phyloP scores from a whole-genome alignment of 37 sponge, comb jelly and placozoan species.

The Beroe ovata region DNA sequence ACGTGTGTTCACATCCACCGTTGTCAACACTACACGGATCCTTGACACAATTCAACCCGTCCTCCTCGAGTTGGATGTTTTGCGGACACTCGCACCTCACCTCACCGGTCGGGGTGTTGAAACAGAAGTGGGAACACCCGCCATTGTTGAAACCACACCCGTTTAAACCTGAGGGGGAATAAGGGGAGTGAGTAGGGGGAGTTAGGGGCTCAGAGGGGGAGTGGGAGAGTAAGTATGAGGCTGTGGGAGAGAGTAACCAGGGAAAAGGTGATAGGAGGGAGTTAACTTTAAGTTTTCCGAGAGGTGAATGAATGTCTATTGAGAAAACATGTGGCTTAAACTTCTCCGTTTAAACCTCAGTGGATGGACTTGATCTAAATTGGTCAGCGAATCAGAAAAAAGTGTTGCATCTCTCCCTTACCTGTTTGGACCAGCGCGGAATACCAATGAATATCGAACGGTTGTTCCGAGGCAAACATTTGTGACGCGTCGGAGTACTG shows the following conservation, averaged over 20 bases:
- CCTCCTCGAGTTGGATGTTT: constrained; percentile 37
- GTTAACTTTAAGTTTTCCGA: too few relatives aligned
- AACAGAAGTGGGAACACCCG: constrained; percentile 51
- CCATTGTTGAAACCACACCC: constrained; percentile 25
- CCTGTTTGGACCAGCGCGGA: constrained; percentile 1
- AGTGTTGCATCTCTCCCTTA: too few relatives aligned
- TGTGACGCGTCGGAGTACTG: constrained; percentile 39
- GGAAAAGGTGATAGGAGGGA: too few relatives aligned
- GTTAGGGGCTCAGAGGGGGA: too few relatives aligned
- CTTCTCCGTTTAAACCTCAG: too few relatives aligned
- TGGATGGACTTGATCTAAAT: too few relatives aligned
- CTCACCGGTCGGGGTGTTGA: constrained; percentile 15
- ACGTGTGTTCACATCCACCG: constrained; percentile 52
- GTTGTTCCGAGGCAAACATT: constrained; percentile 15
- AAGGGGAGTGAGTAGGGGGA: too few relatives aligned
- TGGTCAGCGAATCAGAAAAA: too few relatives aligned
- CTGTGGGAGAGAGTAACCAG: too few relatives aligned
- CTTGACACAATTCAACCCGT: constrained; percentile 27
- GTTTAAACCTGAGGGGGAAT: constrained; percentile 6
- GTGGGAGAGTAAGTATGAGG: too few relatives aligned
- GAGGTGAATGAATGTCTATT: too few relatives aligned
- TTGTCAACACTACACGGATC: constrained; percentile 31
- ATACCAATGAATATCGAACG: constrained; percentile 55
- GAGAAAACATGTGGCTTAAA: too few relatives aligned
- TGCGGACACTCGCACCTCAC: constrained; percentile 24